phyloP scores from a whole-genome alignment of 2,113 vertebrate genomes.

The Oreochromis niloticus region DNA sequence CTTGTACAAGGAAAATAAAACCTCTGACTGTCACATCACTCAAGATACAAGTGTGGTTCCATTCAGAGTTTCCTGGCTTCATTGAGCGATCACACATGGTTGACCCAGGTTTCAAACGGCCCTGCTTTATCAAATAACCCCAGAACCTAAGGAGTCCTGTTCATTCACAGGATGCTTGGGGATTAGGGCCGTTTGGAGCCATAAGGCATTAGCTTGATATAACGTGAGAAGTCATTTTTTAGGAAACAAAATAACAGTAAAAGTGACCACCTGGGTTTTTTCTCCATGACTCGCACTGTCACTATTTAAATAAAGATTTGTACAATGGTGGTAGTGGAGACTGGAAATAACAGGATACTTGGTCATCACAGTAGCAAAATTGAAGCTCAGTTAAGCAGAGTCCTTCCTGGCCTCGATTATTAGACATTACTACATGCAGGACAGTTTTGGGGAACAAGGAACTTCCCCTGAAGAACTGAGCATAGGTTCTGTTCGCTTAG shows the following conservation, averaged over 20 bases:
- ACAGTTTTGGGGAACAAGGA: neutral
- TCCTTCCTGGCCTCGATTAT: neutral
- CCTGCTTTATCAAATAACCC: neutral
- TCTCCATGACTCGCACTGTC: neutral
- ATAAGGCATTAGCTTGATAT: neutral
- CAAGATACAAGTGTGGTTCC: neutral
- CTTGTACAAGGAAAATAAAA: neutral
- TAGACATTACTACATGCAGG: neutral
- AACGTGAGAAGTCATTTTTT: neutral
- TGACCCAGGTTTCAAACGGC: neutral
- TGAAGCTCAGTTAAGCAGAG: neutral
- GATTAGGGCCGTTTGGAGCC: neutral
- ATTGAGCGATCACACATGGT: neutral
- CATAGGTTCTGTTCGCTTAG: neutral
- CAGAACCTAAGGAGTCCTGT: neutral
- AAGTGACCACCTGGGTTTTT: neutral
- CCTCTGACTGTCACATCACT: neutral
- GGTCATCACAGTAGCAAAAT: neutral
- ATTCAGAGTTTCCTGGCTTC: neutral
- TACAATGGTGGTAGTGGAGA: neutral
- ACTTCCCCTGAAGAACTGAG: neutral
- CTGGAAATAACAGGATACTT: neutral
- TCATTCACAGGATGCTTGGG: neutral
- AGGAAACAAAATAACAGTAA: neutral
- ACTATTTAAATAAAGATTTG: neutral